phyloP scores from a whole-genome alignment of 2,113 vertebrate species.

The Hemichromis elongatus region DNA sequence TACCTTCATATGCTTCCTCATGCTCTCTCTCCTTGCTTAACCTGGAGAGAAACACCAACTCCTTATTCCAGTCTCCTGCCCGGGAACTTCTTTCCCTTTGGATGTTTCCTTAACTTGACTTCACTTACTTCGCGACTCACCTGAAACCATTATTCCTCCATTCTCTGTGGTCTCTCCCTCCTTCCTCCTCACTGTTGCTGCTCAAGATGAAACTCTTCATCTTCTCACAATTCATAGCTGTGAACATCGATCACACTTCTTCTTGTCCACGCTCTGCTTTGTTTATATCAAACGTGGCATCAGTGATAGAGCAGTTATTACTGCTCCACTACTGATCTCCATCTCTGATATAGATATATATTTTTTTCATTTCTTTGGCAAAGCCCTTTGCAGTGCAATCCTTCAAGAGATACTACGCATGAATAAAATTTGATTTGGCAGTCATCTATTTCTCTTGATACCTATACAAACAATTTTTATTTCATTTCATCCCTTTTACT shows the following conservation, averaged over 20 bases:
- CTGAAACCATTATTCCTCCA: background rate
- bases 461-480: background rate
- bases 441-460: slow-evolving; percentile 4
- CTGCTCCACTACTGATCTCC: background rate
- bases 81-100: background rate
- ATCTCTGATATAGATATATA: background rate
- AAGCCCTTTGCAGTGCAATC: background rate
- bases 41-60: background rate
- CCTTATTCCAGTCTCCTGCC: background rate
- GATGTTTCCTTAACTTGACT: background rate
- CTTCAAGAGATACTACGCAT: background rate
- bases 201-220: background rate
- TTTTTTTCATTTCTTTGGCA: background rate
- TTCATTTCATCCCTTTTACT: slow-evolving; percentile 19
- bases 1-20: background rate
- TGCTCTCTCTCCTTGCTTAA: background rate
- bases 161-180: background rate
- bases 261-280: background rate
- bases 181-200: rapidly evolving
- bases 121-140: background rate
- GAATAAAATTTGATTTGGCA: background rate
- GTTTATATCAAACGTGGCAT: background rate
- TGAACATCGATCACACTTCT: background rate
- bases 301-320: background rate
- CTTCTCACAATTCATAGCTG: background rate